A percentile compares a stretch with the other conserved stretches of the same genome.
Evolutionary conservation across 2,113 vertebrate genomes (phyloP).

Genomic region (Rana temporaria): DNA sequence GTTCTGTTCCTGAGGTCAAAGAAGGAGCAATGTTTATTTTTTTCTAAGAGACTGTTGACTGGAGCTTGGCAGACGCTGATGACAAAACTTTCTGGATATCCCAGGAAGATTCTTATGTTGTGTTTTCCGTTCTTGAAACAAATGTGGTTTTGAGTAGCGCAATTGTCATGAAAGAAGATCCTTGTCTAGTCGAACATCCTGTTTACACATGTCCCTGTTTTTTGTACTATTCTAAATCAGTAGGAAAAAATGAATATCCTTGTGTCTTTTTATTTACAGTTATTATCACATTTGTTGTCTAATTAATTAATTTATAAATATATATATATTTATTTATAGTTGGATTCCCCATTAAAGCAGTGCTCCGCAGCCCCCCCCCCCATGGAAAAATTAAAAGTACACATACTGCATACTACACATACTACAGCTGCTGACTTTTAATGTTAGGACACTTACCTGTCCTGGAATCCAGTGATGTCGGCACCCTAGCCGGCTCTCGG

Average conservation of each 20-base stretch:
- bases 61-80: conserved; percentile 48
- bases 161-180: conserved; percentile 50
- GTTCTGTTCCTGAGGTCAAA: conserved; percentile 54
- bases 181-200: conserved; percentile 54
- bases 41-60: conserved; percentile 48
- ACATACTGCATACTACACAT: too few species aligned
- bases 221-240: conserved; percentile 1
- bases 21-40: conserved; percentile 55
- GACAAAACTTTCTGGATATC: conserved; percentile 50
- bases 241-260: not conserved
- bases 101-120: conserved; percentile 49
- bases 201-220: conserved; percentile 46
- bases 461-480: too few species aligned
- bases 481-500: too few species aligned
- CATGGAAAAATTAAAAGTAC: too few species aligned
- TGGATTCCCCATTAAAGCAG: too few species aligned
- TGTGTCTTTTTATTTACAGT: conserved; percentile 11
- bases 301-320: too few species aligned
- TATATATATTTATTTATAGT: too few species aligned
- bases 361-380: too few species aligned
- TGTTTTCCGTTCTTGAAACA: conserved; percentile 51
- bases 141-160: conserved; percentile 39
- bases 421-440: too few species aligned
- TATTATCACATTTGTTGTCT: not conserved
- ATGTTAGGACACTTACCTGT: too few species aligned